Conservation (phyloP, 1,140 invertebrate species). For the Armadillidium nasatum region DNA sequence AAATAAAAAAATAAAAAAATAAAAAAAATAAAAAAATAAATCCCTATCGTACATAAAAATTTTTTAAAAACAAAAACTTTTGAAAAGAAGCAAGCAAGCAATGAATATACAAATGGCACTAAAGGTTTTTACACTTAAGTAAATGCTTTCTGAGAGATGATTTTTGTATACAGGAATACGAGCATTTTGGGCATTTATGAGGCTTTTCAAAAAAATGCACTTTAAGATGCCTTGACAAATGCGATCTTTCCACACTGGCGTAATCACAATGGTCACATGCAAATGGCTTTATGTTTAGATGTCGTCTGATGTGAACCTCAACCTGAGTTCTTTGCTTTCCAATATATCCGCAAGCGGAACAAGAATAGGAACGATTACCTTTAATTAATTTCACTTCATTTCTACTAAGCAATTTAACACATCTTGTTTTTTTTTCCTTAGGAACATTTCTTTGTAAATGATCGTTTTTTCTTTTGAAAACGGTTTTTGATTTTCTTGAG, state of each 20-base stretch:
- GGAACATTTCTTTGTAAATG: too few species aligned
- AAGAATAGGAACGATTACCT: neutral
- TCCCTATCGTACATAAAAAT: too few species aligned
- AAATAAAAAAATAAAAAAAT: too few species aligned
- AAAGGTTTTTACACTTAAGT: neutral
- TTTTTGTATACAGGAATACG: neutral
- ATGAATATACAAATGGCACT: too few species aligned
- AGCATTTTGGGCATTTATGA: neutral
- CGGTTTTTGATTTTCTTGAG: too few species aligned
- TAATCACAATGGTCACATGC: neutral
- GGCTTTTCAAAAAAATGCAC: neutral
- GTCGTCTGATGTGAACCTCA: neutral
- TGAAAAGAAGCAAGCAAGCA: too few species aligned
- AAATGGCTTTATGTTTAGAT: neutral
- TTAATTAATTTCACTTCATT: too few species aligned
- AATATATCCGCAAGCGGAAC: neutral
- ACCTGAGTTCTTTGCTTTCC: neutral
- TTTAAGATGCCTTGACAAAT: neutral
- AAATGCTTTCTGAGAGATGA: neutral
- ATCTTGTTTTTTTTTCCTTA: too few species aligned
- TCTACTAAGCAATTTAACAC: too few species aligned
- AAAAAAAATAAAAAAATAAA: too few species aligned
- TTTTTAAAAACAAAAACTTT: too few species aligned
- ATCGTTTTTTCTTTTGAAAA: too few species aligned
- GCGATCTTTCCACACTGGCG: neutral